Evolutionary conservation across 2,888 invertebrate species (phyloP).

Genomic region (Aromia moschata): DNA sequence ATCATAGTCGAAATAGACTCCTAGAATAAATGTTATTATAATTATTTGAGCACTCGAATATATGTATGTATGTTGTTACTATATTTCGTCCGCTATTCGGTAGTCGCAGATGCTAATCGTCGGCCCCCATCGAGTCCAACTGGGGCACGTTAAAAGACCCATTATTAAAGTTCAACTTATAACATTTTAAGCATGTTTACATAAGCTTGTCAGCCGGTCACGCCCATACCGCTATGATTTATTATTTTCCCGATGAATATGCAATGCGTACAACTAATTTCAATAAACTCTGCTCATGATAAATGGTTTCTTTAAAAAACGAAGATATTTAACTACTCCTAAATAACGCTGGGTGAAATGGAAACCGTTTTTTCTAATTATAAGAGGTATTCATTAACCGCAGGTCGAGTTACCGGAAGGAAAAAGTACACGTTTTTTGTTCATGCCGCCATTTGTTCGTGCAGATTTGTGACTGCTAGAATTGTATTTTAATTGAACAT

Average conservation of each 20-base stretch:
- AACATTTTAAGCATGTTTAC: conserved; percentile 50
- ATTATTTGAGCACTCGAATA: too few relatives aligned
- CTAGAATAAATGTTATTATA: too few relatives aligned
- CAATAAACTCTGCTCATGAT: conserved; percentile 58
- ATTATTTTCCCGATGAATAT: conserved; percentile 60
- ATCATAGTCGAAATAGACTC: too few relatives aligned
- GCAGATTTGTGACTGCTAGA: too few relatives aligned
- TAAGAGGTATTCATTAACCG: conserved; percentile 15
- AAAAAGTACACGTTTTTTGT: neutral
- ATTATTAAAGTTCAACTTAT: conserved; percentile 55
- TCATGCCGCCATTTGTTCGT: too few relatives aligned
- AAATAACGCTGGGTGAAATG: conserved; percentile 35
- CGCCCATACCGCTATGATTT: conserved; percentile 56
- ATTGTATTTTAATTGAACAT: too few relatives aligned
- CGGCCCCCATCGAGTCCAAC: conserved; percentile 17
- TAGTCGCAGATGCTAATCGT: conserved; percentile 17
- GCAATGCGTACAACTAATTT: conserved; percentile 61
- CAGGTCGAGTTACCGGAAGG: neutral
- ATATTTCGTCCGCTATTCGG: conserved; percentile 12
- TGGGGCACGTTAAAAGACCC: conserved; percentile 41
- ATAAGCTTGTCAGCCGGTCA: conserved; percentile 49
- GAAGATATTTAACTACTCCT: conserved; percentile 45
- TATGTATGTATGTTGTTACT: too few relatives aligned
- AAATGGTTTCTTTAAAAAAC: conserved; percentile 54
- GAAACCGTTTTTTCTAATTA: conserved; percentile 36